A percentile compares a stretch with the other conserved stretches of the same genome.
These are phyloP conservation scores for Agrochola macilenta DNA, from an alignment of 2,888 invertebrate genomes.

Conservation along the genomic window DNA sequence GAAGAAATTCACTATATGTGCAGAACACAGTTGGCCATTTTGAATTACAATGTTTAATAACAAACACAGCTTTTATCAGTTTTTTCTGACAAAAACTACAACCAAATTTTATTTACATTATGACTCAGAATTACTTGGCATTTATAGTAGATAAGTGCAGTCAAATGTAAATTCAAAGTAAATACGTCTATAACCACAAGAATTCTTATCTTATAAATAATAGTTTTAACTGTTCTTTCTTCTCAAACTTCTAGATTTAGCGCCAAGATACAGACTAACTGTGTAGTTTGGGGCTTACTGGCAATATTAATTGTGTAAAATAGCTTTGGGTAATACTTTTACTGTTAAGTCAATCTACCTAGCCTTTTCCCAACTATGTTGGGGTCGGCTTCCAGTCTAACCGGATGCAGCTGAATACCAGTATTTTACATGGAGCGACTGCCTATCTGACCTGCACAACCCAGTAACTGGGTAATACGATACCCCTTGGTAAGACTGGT, in stretches of 20 bases:
- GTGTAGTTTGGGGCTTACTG: background rate
- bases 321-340: background rate
- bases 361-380: too few relatives aligned
- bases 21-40: conserved; percentile 6
- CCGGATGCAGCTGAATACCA: too few relatives aligned
- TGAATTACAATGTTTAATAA: conserved; percentile 7
- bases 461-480: too few relatives aligned
- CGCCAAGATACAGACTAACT: background rate
- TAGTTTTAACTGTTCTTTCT: background rate
- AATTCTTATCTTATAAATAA: conserved; percentile 26
- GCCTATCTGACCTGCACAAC: too few relatives aligned
- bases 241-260: too few relatives aligned
- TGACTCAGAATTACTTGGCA: conserved; percentile 49
- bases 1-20: background rate
- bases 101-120: conserved; percentile 32
- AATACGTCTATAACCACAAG: conserved; percentile 29
- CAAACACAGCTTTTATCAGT: background rate
- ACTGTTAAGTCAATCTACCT: background rate
- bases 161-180: conserved; percentile 17
- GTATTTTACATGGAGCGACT: too few relatives aligned
- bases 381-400: too few relatives aligned
- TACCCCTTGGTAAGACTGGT: too few relatives aligned
- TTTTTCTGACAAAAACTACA: conserved; percentile 11
- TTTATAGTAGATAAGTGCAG: conserved; percentile 20
- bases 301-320: background rate